phyloP scores from a whole-genome alignment of 2,113 vertebrate species.

The Lanius ludovicianus region DNA sequence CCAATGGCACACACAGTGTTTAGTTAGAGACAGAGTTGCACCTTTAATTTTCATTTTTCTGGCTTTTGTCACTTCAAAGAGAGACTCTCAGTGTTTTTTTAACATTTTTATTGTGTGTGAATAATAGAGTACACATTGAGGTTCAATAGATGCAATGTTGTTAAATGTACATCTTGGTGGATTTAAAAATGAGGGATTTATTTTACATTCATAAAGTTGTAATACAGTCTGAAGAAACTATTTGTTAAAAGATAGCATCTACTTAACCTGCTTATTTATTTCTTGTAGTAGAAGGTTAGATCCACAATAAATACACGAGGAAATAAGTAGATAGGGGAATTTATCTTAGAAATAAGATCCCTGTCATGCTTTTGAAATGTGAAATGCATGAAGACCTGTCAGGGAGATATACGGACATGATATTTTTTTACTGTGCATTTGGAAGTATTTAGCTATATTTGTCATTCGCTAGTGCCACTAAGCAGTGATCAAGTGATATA shows the following conservation, averaged over 20 bases:
- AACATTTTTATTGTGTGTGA: slow-evolving; percentile 79
- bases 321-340: slow-evolving; percentile 86
- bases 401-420: slow-evolving; percentile 85
- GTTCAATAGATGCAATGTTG: slow-evolving; percentile 74
- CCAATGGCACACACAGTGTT: not conserved
- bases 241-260: slow-evolving; percentile 95
- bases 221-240: slow-evolving; percentile 79
- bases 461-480: slow-evolving; percentile 73
- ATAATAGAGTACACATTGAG: slow-evolving; percentile 74
- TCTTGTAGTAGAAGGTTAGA: slow-evolving; percentile 84
- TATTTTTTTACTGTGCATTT: slow-evolving; percentile 84
- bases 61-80: slow-evolving; percentile 71
- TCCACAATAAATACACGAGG: slow-evolving; percentile 88
- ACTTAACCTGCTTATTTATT: slow-evolving; percentile 96
- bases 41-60: slow-evolving; percentile 67
- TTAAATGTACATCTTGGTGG: slow-evolving; percentile 75
- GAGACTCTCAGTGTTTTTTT: slow-evolving; percentile 65
- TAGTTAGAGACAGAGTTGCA: slow-evolving; percentile 27
- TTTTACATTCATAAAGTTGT: slow-evolving; percentile 85
- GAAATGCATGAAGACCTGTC: slow-evolving; percentile 81
- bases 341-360: slow-evolving; percentile 90
- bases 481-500: slow-evolving; percentile 71
- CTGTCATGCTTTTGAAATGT: slow-evolving; percentile 82
- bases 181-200: slow-evolving; percentile 84
- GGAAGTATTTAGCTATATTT: slow-evolving; percentile 86